A percentile compares a stretch with the other conserved stretches of the same genome.
phyloP scores from a whole-genome alignment of 2,113 vertebrate genomes.

The Atherinomorus stipes region DNA sequence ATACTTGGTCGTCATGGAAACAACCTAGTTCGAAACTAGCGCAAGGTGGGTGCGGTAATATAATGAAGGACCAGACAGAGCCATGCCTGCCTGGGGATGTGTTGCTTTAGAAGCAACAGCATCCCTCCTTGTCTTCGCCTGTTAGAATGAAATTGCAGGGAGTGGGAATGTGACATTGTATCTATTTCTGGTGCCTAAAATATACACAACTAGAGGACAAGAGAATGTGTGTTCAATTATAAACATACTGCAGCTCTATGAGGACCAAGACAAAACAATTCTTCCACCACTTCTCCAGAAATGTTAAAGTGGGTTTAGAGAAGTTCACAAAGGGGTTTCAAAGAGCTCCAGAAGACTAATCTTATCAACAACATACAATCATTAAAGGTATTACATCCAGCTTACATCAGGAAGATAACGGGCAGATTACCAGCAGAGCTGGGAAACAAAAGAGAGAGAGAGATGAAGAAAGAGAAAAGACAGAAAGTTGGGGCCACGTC shows the following conservation, averaged over 20 bases:
- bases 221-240: background rate
- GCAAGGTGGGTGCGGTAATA: conserved; percentile 63
- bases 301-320: conserved; percentile 11
- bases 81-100: conserved; percentile 51
- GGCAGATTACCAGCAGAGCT: conserved; percentile 31
- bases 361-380: conserved; percentile 55
- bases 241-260: conserved; percentile 9
- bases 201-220: conserved; percentile 22
- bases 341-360: conserved; percentile 50
- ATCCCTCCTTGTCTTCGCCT: conserved; percentile 49
- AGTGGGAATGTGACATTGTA: conserved; percentile 12
- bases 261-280: conserved; percentile 4
- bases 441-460: conserved; percentile 10
- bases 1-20: conserved; percentile 83
- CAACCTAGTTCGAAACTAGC: conserved; percentile 84
- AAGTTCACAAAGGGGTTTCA: conserved; percentile 30
- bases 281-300: conserved; percentile 28
- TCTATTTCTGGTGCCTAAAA: conserved; percentile 20
- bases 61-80: conserved; percentile 75
- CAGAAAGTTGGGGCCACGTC: background rate
- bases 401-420: conserved; percentile 67
- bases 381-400: conserved; percentile 64
- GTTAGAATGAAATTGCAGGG: conserved; percentile 30
- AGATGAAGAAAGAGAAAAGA: conserved; percentile 7
- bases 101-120: conserved; percentile 58